These are phyloP conservation scores for Cryptus viduatorius DNA, from an alignment of 2,888 invertebrate genomes.

Conservation along the genomic window DNA sequence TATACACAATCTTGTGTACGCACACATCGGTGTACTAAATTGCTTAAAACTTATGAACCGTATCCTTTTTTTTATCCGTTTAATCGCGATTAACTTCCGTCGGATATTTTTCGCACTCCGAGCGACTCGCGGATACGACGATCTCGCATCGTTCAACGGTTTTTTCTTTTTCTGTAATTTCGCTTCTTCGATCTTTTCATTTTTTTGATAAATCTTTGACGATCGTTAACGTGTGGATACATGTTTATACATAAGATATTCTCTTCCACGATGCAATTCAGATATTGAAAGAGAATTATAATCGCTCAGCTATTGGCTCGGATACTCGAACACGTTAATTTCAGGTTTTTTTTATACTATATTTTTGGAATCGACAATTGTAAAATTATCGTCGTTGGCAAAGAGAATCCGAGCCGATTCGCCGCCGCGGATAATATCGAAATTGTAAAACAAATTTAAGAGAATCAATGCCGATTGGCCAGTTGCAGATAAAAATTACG, in stretches of 20 bases:
- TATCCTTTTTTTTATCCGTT: conserved; percentile 20
- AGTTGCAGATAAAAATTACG: conserved; percentile 34
- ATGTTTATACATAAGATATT: conserved; percentile 71
- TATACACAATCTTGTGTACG: conserved; percentile 67
- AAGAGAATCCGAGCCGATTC: conserved; percentile 37
- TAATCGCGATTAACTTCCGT: conserved; percentile 24
- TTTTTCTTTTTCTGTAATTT: conserved; percentile 16
- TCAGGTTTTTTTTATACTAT: background rate
- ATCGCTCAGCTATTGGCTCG: conserved; percentile 34
- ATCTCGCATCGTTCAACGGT: background rate
- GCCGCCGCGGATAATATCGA: conserved; percentile 9
- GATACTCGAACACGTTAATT: conserved; percentile 18
- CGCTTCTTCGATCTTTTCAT: background rate
- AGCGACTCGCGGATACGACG: background rate
- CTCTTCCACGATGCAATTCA: conserved; percentile 58
- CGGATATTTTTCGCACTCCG: background rate
- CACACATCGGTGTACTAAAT: conserved; percentile 36
- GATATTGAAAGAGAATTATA: conserved; percentile 14
- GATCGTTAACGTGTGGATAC: conserved; percentile 79
- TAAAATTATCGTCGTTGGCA: background rate
- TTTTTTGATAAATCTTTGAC: conserved; percentile 40
- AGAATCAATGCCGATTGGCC: conserved; percentile 16
- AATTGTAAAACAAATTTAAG: conserved; percentile 2
- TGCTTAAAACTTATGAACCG: conserved; percentile 27
- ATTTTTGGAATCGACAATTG: conserved; percentile 20